Evolutionary conservation across 2,888 invertebrate genomes (phyloP).

Genomic region (Steinernema hermaphroditum): DNA sequence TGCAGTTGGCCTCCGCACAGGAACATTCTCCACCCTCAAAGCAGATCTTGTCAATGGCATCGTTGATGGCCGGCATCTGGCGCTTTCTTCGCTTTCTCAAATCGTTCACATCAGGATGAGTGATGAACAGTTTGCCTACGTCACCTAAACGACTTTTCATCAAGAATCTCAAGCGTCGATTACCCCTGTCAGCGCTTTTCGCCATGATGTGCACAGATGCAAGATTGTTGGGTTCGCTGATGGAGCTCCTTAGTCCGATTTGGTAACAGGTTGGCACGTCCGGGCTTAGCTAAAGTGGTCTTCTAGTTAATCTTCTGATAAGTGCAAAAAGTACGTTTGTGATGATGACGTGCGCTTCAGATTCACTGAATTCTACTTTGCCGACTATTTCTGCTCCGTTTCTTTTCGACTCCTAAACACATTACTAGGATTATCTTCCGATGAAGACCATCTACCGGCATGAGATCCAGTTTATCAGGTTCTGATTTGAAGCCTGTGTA

Average conservation of each 20-base stretch:
- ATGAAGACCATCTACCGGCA: not conserved
- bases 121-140: not conserved
- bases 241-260: not conserved
- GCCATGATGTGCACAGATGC: not conserved
- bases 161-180: not conserved
- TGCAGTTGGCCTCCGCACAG: not conserved
- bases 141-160: not conserved
- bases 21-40: constrained; percentile 7
- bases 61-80: not conserved
- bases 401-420: not conserved
- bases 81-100: not conserved
- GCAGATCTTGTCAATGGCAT: constrained; percentile 8
- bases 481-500: constrained; percentile 53
- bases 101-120: constrained; percentile 1
- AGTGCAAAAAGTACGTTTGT: not conserved
- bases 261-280: constrained; percentile 1
- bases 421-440: not conserved
- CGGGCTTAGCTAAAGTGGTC: not conserved
- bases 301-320: not conserved
- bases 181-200: not conserved
- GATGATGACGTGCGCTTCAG: not conserved
- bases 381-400: not conserved
- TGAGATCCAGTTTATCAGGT: not conserved
- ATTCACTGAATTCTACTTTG: not conserved
- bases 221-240: not conserved